phyloP scores from a whole-genome alignment of 2,888 invertebrate genomes.

The Loripinus fragilis region DNA sequence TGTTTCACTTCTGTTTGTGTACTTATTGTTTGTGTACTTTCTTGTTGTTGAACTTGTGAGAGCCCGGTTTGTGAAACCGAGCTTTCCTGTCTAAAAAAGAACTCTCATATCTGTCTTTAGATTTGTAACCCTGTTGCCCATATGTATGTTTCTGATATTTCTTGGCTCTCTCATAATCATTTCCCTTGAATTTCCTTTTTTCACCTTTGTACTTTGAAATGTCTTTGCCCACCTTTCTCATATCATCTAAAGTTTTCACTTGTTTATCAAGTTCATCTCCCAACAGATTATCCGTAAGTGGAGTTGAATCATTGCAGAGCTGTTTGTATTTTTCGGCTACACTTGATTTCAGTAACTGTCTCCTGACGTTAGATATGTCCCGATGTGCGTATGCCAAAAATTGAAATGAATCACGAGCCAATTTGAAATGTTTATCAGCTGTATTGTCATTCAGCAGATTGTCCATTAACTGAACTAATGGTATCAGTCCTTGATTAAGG shows the following conservation, averaged over 20 bases:
- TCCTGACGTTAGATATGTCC: constrained; percentile 13
- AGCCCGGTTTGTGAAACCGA: neutral
- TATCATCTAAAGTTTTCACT: constrained; percentile 24
- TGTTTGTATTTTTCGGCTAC: constrained; percentile 9
- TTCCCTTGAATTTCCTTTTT: neutral
- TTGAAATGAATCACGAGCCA: constrained; percentile 20
- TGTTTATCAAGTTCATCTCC: constrained; percentile 31
- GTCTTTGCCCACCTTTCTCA: neutral
- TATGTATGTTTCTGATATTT: neutral
- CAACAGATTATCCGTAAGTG: constrained; percentile 10
- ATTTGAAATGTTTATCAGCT: neutral
- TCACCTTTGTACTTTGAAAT: neutral
- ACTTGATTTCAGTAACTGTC: constrained; percentile 17
- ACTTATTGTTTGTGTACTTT: neutral
- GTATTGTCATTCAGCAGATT: neutral
- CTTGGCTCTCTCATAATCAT: neutral
- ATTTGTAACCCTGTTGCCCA: neutral
- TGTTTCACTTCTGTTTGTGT: neutral
- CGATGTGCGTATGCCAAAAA: constrained; percentile 27
- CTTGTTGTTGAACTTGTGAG: neutral
- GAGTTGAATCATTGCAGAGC: constrained; percentile 3
- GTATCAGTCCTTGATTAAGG: constrained; percentile 18
- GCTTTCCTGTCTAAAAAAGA: neutral
- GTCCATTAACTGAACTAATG: constrained; percentile 13
- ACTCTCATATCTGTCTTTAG: too few species aligned